These are phyloP conservation scores for Oryzaephilus surinamensis DNA, from an alignment of 1,140 invertebrate species.

Conservation along the genomic window DNA sequence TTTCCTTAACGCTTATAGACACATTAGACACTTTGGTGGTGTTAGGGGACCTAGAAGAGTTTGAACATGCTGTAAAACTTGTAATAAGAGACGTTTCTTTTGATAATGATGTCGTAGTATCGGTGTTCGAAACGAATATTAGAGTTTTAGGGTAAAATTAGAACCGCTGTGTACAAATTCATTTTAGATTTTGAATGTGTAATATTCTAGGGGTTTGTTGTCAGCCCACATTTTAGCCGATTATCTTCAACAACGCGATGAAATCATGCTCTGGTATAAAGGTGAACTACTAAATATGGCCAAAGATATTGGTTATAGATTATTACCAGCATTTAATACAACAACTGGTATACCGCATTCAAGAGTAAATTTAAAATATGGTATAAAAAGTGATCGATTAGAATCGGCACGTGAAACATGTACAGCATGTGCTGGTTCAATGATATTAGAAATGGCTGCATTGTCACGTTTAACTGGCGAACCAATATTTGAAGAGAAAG, in stretches of 20 bases:
- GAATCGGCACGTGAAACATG: slow-evolving; percentile 82
- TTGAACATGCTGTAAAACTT: slow-evolving; percentile 81
- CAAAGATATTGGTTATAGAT: slow-evolving; percentile 80
- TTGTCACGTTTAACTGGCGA: slow-evolving; percentile 87
- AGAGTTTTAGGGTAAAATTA: slow-evolving; percentile 78
- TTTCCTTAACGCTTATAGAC: slow-evolving; percentile 92
- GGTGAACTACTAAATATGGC: slow-evolving; percentile 84
- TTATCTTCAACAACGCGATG: slow-evolving; percentile 64
- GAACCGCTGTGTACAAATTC: neutral
- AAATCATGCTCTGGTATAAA: slow-evolving; percentile 81
- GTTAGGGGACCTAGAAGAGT: slow-evolving; percentile 86
- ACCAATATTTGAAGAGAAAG: slow-evolving; percentile 88
- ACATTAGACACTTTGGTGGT: slow-evolving; percentile 88
- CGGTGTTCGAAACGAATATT: slow-evolving; percentile 98
- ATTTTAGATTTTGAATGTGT: slow-evolving; percentile 2
- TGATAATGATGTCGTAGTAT: slow-evolving; percentile 91
- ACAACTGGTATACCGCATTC: slow-evolving; percentile 95
- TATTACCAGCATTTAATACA: slow-evolving; percentile 95
- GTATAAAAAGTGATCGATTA: slow-evolving; percentile 66
- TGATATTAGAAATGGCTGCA: slow-evolving; percentile 95
- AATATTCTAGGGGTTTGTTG: slow-evolving; percentile 64
- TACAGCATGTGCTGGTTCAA: slow-evolving; percentile 96
- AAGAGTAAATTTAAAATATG: slow-evolving; percentile 83
- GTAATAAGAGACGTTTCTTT: slow-evolving; percentile 81
- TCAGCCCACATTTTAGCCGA: slow-evolving; percentile 87